Evolutionary conservation across 2,113 vertebrate species (phyloP).

Genomic region (Oxygymnocypris stewartii): DNA sequence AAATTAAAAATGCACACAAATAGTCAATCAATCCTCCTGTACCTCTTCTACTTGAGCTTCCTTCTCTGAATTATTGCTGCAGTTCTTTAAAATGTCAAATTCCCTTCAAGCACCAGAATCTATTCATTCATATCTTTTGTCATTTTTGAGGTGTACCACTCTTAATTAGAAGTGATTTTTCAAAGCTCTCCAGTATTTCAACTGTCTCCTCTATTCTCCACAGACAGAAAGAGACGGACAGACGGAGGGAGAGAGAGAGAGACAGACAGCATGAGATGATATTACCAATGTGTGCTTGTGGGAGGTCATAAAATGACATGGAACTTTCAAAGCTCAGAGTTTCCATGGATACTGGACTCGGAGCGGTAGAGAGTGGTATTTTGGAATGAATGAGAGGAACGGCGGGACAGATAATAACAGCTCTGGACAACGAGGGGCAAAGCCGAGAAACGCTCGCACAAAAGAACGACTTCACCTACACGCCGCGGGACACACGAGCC

Average conservation of each 20-base stretch:
- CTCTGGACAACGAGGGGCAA: constrained; percentile 60
- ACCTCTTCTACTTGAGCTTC: background rate
- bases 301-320: constrained; percentile 65
- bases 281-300: constrained; percentile 11
- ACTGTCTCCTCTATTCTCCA: background rate
- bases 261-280: background rate
- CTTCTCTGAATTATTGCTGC: background rate
- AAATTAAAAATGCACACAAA: background rate
- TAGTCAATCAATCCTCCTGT: background rate
- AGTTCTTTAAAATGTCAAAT: background rate
- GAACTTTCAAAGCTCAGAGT: constrained; percentile 65
- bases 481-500: constrained; percentile 29
- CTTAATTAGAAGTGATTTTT: background rate
- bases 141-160: background rate
- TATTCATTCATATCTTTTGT: background rate
- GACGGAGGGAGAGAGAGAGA: background rate
- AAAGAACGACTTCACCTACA: constrained; percentile 56
- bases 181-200: constrained; percentile 19
- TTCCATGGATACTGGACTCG: constrained; percentile 71
- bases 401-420: constrained; percentile 63
- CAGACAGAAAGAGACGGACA: background rate
- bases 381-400: constrained; percentile 62
- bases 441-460: constrained; percentile 13
- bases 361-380: constrained; percentile 63
- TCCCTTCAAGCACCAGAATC: background rate